Evolutionary conservation across 1,140 invertebrate species (phyloP).

Genomic region (Procambarus clarkii): DNA sequence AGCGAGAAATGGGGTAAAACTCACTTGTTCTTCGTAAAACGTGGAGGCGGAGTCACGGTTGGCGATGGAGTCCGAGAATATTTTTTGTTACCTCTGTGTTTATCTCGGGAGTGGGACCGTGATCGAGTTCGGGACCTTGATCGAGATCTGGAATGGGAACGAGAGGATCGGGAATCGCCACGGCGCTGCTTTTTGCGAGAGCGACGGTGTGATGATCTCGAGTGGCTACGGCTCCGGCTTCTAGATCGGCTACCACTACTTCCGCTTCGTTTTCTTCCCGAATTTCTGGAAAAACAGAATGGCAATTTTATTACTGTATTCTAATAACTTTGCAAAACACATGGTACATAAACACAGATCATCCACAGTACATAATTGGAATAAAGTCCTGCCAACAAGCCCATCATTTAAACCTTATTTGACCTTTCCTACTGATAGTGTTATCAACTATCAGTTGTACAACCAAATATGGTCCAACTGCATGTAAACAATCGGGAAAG

Average conservation of each 20-base stretch:
- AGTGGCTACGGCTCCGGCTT: slow-evolving; percentile 44
- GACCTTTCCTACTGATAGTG: too few relatives aligned
- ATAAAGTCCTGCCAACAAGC: too few relatives aligned
- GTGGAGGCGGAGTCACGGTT: slow-evolving; percentile 48
- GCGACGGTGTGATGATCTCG: slow-evolving; percentile 38
- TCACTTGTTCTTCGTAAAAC: slow-evolving; percentile 62
- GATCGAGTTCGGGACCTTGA: slow-evolving; percentile 40
- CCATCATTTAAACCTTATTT: too few relatives aligned
- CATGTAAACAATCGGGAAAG: too few relatives aligned
- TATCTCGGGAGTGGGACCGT: slow-evolving; percentile 52
- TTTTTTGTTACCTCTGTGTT: slow-evolving; percentile 46
- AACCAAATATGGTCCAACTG: too few relatives aligned
- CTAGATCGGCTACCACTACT: slow-evolving; percentile 50
- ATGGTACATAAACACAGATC: too few relatives aligned
- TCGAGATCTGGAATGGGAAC: slow-evolving; percentile 45
- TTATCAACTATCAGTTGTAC: too few relatives aligned
- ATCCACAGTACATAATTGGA: too few relatives aligned
- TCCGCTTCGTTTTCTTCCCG: slow-evolving; percentile 49
- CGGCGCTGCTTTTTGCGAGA: slow-evolving; percentile 59
- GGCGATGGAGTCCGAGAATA: slow-evolving; percentile 54
- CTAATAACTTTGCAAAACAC: too few relatives aligned
- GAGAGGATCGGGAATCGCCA: slow-evolving; percentile 52
- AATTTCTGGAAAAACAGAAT: slow-evolving; percentile 1
- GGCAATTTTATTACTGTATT: background rate
- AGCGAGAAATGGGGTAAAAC: background rate